Conservation (phyloP, 2,888 invertebrate species). For the Hyles lineata region DNA sequence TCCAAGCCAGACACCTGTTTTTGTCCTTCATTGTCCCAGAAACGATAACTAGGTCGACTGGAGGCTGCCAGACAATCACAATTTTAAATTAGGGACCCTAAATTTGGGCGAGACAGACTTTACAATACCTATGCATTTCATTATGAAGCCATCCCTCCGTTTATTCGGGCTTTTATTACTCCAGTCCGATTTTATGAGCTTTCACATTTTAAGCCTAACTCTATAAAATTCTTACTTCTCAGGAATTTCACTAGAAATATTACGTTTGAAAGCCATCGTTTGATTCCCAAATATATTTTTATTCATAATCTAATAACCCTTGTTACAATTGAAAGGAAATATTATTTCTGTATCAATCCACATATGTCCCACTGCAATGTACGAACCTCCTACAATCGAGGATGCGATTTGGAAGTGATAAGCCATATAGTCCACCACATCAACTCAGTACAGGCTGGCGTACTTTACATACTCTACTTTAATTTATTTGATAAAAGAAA, state of each 20-base stretch:
- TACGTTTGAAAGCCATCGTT: not conserved
- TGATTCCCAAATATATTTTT: not conserved
- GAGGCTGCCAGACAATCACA: slow-evolving; percentile 80
- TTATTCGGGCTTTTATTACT: slow-evolving; percentile 26
- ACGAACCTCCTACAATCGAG: no score
- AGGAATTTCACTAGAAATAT: not conserved
- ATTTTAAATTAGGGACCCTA: slow-evolving; percentile 78
- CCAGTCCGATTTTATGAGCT: slow-evolving; percentile 21
- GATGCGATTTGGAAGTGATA: no score
- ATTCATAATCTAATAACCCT: no score
- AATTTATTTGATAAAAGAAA: no score
- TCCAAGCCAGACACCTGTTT: slow-evolving; percentile 72
- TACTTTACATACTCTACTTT: no score
- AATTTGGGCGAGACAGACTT: slow-evolving; percentile 53
- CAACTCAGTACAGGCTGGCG: no score
- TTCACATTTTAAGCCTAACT: not conserved
- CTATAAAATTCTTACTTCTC: not conserved
- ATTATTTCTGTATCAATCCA: no score
- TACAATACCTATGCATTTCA: slow-evolving; percentile 59
- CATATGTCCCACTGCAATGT: no score
- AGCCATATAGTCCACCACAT: no score
- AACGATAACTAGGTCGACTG: slow-evolving; percentile 76
- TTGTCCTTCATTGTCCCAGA: slow-evolving; percentile 75
- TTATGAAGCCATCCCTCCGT: slow-evolving; percentile 41
- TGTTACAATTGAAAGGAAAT: no score